phyloP scores from a whole-genome alignment of 2,888 invertebrate species.

The Chouioia cunea region DNA sequence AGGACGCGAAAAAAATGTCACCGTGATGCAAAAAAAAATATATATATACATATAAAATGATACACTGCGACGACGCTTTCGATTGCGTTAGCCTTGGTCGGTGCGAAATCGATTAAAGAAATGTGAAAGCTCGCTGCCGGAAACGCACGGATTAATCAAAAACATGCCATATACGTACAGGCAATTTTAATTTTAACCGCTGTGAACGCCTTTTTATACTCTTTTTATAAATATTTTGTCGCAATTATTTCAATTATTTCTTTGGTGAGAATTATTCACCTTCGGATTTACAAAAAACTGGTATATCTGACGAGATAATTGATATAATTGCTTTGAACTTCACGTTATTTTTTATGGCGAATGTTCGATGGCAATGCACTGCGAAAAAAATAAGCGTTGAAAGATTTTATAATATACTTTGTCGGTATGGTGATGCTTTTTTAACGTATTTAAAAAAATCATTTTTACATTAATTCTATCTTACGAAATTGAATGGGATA shows the following conservation, averaged over 20 bases:
- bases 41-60: conserved; percentile 12
- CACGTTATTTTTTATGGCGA: conserved; percentile 6
- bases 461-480: neutral
- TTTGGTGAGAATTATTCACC: neutral
- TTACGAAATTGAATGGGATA: no score
- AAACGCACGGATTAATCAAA: conserved; percentile 6
- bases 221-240: neutral
- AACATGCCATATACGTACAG: no score
- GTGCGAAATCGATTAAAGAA: conserved; percentile 21
- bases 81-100: conserved; percentile 29
- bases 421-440: conserved; percentile 10
- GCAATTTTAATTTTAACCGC: no score
- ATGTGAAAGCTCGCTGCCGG: conserved; percentile 33
- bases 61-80: conserved; percentile 17
- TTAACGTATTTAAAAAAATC: conserved; percentile 1
- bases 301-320: conserved; percentile 17
- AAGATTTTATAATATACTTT: conserved; percentile 21
- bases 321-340: conserved; percentile 24
- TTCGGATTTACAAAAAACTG: conserved; percentile 2
- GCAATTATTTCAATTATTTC: conserved; percentile 12
- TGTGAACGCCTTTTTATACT: neutral
- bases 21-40: neutral
- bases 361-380: conserved; percentile 22
- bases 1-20: conserved; percentile 6
- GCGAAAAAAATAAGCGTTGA: conserved; percentile 2